A percentile compares a stretch with the other conserved stretches of the same genome.
Conservation (phyloP, 1,140 invertebrate genomes). For the Apis mellifera region DNA sequence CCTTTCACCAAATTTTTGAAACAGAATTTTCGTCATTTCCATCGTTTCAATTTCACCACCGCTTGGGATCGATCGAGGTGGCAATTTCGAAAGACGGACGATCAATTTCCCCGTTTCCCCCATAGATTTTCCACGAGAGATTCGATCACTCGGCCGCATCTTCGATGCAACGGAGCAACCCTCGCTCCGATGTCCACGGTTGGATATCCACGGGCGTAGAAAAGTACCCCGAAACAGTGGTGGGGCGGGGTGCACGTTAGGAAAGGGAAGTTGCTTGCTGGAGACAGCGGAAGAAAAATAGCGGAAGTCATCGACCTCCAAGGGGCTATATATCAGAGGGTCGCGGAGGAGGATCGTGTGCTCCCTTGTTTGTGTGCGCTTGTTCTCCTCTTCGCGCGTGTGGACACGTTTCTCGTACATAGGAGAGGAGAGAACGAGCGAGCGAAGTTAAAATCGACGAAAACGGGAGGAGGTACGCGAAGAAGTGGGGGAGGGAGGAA, state of each 20-base stretch:
- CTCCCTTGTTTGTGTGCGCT: constrained; percentile 25
- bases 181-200: constrained; percentile 70
- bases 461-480: no score
- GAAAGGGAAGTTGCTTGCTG: constrained; percentile 81
- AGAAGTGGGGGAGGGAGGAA: neutral
- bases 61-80: neutral
- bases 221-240: constrained; percentile 61
- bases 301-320: constrained; percentile 88
- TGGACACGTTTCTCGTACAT: constrained; percentile 9
- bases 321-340: constrained; percentile 86
- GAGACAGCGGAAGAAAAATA: constrained; percentile 87
- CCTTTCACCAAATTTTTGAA: no score
- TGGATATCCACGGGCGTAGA: constrained; percentile 67
- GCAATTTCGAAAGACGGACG: neutral
- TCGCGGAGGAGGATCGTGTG: constrained; percentile 68
- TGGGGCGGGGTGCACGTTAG: constrained; percentile 68
- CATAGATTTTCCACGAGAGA: constrained; percentile 17
- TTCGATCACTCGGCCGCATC: constrained; percentile 48
- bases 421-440: constrained; percentile 47
- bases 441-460: neutral
- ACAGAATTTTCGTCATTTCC: neutral
- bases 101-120: neutral
- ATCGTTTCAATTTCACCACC: neutral
- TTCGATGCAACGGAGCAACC: constrained; percentile 19
- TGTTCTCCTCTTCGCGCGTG: neutral